These are phyloP conservation scores for Nylanderia fulva DNA, from an alignment of 1,140 invertebrate species.

Conservation along the genomic window DNA sequence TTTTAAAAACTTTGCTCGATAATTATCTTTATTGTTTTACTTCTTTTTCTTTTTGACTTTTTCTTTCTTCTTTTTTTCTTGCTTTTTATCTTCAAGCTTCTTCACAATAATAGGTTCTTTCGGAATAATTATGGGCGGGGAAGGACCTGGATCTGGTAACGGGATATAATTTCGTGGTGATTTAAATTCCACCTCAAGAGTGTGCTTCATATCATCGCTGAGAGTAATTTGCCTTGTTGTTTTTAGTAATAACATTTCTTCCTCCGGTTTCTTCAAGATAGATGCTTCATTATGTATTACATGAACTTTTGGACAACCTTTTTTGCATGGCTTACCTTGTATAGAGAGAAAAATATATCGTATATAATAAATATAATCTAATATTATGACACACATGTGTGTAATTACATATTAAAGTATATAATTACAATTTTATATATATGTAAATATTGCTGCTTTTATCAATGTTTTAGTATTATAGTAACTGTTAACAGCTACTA, in stretches of 20 bases:
- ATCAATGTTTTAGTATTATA: background rate
- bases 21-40: slow-evolving; percentile 52
- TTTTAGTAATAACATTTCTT: slow-evolving; percentile 75
- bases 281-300: slow-evolving; percentile 67
- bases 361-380: slow-evolving; percentile 7
- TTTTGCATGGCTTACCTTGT: slow-evolving; percentile 70
- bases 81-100: slow-evolving; percentile 14
- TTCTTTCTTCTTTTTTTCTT: too few relatives aligned
- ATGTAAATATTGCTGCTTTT: background rate
- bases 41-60: slow-evolving; percentile 45
- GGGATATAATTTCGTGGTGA: slow-evolving; percentile 80
- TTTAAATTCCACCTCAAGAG: slow-evolving; percentile 78
- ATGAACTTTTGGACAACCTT: slow-evolving; percentile 73
- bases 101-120: slow-evolving; percentile 20
- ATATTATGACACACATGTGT: too few relatives aligned
- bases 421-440: background rate
- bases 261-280: slow-evolving; percentile 71
- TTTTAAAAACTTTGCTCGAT: slow-evolving; percentile 5
- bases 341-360: background rate
- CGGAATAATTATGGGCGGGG: slow-evolving; percentile 71
- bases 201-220: slow-evolving; percentile 69
- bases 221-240: slow-evolving; percentile 68
- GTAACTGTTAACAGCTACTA: background rate
- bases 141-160: slow-evolving; percentile 64
- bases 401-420: background rate